phyloP scores from a whole-genome alignment of 2,113 vertebrate species.

The Macrotis lagotis region DNA sequence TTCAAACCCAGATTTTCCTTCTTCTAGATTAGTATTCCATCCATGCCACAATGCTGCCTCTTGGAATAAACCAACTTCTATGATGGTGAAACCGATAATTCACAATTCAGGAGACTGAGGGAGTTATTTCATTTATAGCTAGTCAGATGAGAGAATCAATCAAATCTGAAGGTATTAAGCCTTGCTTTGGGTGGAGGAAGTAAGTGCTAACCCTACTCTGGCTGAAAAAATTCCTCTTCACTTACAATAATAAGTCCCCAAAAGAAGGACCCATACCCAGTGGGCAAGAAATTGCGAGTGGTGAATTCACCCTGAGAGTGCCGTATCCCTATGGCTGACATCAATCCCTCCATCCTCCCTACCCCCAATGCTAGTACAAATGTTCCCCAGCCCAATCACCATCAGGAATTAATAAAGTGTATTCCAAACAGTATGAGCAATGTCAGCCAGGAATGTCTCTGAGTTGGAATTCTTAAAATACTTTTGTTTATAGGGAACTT shows the following conservation, averaged over 20 bases:
- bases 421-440: constrained; percentile 75
- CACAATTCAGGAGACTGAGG: neutral
- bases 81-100: neutral
- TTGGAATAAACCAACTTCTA: neutral
- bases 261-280: neutral
- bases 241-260: neutral
- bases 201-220: neutral
- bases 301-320: neutral
- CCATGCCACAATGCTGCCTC: neutral
- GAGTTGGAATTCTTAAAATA: constrained; percentile 79
- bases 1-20: neutral
- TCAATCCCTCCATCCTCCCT: neutral
- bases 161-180: neutral
- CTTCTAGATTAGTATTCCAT: neutral
- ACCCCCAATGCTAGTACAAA: constrained; percentile 49
- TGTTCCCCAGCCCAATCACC: constrained; percentile 69
- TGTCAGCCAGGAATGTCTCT: constrained; percentile 81
- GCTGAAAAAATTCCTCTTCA: neutral
- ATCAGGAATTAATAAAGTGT: constrained; percentile 79
- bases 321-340: neutral
- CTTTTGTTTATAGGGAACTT: constrained; percentile 84
- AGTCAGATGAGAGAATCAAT: neutral
- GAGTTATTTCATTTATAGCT: neutral
- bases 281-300: neutral
- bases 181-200: neutral